phyloP scores from a whole-genome alignment of 2,113 vertebrate species.

The Aspiorhynchus laticeps region DNA sequence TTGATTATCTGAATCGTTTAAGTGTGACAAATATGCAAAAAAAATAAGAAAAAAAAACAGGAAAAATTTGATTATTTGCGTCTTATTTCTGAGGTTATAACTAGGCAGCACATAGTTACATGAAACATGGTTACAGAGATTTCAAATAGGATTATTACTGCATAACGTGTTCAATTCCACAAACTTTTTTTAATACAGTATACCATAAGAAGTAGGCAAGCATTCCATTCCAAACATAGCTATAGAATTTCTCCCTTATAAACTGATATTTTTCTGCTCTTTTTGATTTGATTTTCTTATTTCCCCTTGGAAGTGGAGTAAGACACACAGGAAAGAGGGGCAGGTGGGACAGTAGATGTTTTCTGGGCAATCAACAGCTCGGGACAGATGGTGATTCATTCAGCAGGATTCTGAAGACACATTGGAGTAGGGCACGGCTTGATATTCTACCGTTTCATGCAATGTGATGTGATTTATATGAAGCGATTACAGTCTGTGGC shows the following conservation, averaged over 20 bases:
- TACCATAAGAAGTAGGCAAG: not conserved
- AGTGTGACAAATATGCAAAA: too few species aligned
- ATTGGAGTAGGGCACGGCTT: slow-evolving; percentile 9
- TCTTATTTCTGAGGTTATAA: too few species aligned
- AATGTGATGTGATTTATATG: not conserved
- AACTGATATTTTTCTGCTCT: not conserved
- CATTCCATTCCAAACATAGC: not conserved
- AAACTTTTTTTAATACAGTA: not conserved
- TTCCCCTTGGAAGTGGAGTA: not conserved
- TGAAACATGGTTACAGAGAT: not conserved
- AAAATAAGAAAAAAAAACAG: too few species aligned
- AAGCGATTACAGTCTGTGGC: not conserved
- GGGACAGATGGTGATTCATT: slow-evolving; percentile 40
- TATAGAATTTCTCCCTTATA: not conserved
- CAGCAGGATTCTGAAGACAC: slow-evolving; percentile 36
- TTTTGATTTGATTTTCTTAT: not conserved
- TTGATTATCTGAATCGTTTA: too few species aligned
- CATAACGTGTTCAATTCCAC: not conserved
- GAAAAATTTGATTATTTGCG: too few species aligned
- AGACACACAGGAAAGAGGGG: not conserved
- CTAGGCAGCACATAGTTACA: not conserved
- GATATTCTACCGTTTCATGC: slow-evolving; percentile 26
- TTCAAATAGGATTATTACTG: not conserved
- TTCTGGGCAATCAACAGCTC: slow-evolving; percentile 4
- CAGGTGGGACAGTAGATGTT: slow-evolving; percentile 34